Conservation (phyloP, 2,113 vertebrate genomes). For the Aegotheles bennettii region DNA sequence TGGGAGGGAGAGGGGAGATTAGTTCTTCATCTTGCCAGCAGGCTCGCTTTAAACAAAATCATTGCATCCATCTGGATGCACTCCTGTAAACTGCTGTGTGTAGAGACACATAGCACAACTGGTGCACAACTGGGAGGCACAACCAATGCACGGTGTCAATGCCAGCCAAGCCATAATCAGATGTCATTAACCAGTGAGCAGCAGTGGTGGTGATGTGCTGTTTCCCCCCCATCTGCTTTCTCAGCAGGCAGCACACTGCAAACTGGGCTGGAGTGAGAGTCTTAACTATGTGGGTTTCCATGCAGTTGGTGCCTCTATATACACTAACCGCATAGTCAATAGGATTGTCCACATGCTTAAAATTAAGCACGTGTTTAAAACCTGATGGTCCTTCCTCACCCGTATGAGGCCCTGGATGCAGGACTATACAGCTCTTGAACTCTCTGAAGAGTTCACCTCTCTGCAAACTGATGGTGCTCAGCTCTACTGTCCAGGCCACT, state of each 20-base stretch:
- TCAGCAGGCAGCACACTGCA: background rate
- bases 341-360: background rate
- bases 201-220: background rate
- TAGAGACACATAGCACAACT: too few relatives aligned
- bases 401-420: background rate
- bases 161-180: background rate
- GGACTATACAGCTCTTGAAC: background rate
- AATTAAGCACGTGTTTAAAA: background rate
- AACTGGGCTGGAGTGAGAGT: background rate
- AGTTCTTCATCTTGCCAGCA: background rate
- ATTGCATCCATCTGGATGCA: fast-evolving
- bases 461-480: background rate
- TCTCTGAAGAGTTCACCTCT: background rate
- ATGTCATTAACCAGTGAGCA: background rate
- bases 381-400: background rate
- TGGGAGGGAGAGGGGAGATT: background rate
- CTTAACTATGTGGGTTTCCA: background rate
- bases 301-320: background rate
- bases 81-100: background rate
- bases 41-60: background rate
- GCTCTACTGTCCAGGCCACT: background rate
- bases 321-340: background rate
- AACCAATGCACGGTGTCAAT: fast-evolving
- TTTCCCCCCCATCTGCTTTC: background rate
- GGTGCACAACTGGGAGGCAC: too few relatives aligned